Conservation (phyloP, 2,888 invertebrate species). For the Cosmorhoe ocellata region DNA sequence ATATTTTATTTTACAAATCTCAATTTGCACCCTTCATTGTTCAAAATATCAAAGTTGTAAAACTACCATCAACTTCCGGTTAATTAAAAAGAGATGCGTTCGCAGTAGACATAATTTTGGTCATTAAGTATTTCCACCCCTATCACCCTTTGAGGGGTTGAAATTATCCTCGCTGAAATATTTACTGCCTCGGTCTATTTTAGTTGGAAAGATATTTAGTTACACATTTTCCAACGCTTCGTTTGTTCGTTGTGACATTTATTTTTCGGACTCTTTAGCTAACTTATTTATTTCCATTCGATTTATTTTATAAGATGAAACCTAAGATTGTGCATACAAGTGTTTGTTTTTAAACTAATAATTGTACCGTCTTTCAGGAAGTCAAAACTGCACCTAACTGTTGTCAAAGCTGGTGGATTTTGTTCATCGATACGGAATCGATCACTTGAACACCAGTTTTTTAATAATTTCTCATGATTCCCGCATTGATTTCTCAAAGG, state of each 20-base stretch:
- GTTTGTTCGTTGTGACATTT: no score
- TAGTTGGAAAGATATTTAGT: neutral
- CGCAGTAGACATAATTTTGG: conserved; percentile 39
- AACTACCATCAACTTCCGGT: conserved; percentile 21
- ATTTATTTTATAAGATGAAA: no score
- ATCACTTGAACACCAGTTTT: neutral
- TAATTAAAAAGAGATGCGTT: conserved; percentile 27
- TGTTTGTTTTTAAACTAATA: no score
- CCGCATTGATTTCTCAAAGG: conserved; percentile 23
- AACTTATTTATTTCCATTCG: no score
- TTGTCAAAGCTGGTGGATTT: no score
- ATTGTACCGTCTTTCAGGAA: no score
- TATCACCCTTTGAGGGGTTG: conserved; percentile 32
- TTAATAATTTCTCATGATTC: conserved; percentile 1
- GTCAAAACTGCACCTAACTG: no score
- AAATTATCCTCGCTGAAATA: conserved; percentile 35
- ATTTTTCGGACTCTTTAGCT: no score
- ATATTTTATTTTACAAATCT: neutral
- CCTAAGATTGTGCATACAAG: no score
- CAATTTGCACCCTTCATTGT: neutral
- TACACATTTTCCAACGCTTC: neutral
- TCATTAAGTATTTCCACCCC: conserved; percentile 45
- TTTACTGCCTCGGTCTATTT: conserved; percentile 28
- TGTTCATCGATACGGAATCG: no score
- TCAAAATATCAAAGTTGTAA: conserved; percentile 20